These are phyloP conservation scores for Sisyra terminalis DNA, from an alignment of 2,888 invertebrate genomes.

Conservation along the genomic window DNA sequence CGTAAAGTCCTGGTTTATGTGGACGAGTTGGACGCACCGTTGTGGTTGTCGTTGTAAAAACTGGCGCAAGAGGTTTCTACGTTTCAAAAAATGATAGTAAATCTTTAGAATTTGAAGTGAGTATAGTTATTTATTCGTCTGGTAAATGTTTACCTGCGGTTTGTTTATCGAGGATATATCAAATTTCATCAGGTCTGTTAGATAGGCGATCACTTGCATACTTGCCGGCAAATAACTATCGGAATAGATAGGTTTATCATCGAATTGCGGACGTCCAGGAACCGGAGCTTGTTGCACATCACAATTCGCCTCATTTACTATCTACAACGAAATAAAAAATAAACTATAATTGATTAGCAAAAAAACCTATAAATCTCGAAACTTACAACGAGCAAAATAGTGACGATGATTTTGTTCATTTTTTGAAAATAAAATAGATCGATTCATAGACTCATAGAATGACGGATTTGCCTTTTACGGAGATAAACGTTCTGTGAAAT, in stretches of 20 bases:
- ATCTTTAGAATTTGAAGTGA: not conserved
- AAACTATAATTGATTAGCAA: not conserved
- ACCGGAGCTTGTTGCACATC: conserved; percentile 10
- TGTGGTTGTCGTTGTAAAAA: conserved; percentile 18
- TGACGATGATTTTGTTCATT: too few species aligned
- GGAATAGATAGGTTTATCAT: conserved; percentile 34
- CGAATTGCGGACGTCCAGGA: conserved; percentile 20
- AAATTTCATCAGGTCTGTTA: conserved; percentile 43
- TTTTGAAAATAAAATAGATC: too few species aligned
- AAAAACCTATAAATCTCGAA: not conserved
- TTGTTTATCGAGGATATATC: conserved; percentile 24
- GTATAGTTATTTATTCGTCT: too few species aligned
- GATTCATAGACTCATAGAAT: too few species aligned
- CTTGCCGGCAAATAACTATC: conserved; percentile 48
- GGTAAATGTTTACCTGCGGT: conserved; percentile 3
- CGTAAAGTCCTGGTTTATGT: conserved; percentile 34
- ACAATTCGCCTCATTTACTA: not conserved
- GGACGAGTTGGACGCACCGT: conserved; percentile 20
- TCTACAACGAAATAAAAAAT: not conserved
- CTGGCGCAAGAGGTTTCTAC: conserved; percentile 7
- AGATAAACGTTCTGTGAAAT: too few species aligned
- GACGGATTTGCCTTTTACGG: too few species aligned
- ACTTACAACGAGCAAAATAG: not conserved
- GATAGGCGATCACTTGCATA: conserved; percentile 47
- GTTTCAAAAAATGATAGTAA: not conserved